Evolutionary conservation across 1,140 invertebrate genomes (phyloP), one percentile per base, ranked within the genome.

Genomic region (Ceratosolen fusciceps): DNA sequence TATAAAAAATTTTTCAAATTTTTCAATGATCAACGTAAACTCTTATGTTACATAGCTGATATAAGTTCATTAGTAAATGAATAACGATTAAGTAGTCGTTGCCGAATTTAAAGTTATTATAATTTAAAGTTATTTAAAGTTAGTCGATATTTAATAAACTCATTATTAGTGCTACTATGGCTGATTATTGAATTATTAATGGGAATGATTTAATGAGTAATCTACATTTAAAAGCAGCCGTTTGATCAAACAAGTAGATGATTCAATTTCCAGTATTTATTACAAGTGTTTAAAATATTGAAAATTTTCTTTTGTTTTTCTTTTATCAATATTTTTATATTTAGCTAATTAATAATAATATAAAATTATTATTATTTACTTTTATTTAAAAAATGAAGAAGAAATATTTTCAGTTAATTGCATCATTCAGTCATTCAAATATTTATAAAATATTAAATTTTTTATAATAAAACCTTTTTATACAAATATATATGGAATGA

Each of bases 81-180:
- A 24, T 26, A 14, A 29, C 9, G 21, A 29, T 62, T 62, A 34
- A 34, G 0, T 34, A 21, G 16, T 34, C 16, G 29, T 62, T 3
- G 34, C 58, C 34, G 29, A 19, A 34, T 62, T 62, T 62, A 62
- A 62, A 62, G 29, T 62, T 52, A 62, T 34, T 14, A n/a, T n/a
- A n/a, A n/a, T n/a, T n/a, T n/a, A n/a, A n/a, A n/a, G n/a, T n/a
- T n/a, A n/a, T n/a, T n/a, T n/a, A n/a, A n/a, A n/a, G n/a, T 16
- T 9, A 34, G 29, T 62, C 7, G 34, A 62, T 62, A 34, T 34
- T 62, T 62, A 16, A 34, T 62, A 62, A 34, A 62, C 7, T 29
- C 26, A 29, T 62, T 34, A 16, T 62, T 62, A 31, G 29, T 62
- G 7, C 21, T 34, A 62, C 21, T 62, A 34, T 10, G 16, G 9